Percentiles rank a stretch among this genome's conserved stretches.
phyloP scores from a whole-genome alignment of 2,113 vertebrate genomes.

The Galeopterus variegatus region DNA sequence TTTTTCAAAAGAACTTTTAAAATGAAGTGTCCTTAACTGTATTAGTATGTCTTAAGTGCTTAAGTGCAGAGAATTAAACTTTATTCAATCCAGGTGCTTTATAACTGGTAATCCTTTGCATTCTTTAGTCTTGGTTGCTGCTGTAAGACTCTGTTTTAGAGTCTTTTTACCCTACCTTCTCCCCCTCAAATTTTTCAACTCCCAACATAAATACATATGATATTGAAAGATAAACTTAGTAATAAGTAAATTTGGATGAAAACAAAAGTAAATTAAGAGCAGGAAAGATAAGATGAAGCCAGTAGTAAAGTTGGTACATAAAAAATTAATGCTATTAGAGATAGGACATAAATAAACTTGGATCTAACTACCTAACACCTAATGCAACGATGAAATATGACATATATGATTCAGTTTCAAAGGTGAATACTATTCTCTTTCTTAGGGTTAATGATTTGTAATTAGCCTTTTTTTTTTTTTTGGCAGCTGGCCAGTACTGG shows the following conservation, averaged over 20 bases:
- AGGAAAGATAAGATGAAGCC: background rate
- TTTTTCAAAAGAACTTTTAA: slow-evolving; percentile 54
- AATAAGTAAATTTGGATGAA: background rate
- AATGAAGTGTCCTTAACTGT: background rate
- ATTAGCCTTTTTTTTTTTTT: background rate
- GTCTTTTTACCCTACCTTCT: slow-evolving; percentile 13
- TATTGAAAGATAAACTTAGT: slow-evolving; percentile 13
- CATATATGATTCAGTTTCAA: background rate
- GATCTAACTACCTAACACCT: background rate
- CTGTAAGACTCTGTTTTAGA: background rate
- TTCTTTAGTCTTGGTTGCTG: background rate
- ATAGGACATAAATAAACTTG: background rate
- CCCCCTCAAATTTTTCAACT: background rate
- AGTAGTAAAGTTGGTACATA: background rate
- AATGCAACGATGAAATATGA: background rate
- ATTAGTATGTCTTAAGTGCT: background rate
- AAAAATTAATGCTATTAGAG: background rate
- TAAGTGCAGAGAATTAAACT: background rate
- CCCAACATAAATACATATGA: background rate
- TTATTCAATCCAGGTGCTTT: slow-evolving; percentile 5
- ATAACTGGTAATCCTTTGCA: slow-evolving; percentile 3
- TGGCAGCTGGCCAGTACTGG: too few relatives aligned
- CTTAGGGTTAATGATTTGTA: background rate
- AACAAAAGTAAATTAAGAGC: slow-evolving; percentile 22
- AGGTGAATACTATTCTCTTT: background rate